Evolutionary conservation across 2,113 vertebrate species (phyloP).

Genomic region (Rhipidura dahli): DNA sequence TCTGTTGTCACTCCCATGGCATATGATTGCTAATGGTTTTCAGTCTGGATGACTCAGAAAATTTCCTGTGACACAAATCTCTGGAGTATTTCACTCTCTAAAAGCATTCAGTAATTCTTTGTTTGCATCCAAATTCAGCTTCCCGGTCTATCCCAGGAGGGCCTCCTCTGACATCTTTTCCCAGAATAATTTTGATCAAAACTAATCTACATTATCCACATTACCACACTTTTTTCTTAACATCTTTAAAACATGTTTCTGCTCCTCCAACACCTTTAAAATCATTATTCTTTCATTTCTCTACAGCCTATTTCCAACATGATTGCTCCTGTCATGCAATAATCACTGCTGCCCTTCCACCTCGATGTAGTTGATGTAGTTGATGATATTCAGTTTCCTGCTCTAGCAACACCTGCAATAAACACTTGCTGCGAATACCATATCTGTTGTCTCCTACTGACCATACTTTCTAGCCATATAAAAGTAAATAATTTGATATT

Average conservation of each 20-base stretch:
- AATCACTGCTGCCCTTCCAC: not conserved
- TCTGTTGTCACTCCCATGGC: not conserved
- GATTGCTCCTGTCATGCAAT: not conserved
- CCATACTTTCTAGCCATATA: not conserved
- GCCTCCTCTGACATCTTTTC: not conserved
- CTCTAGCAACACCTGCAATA: not conserved
- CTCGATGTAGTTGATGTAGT: not conserved
- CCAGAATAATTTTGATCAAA: not conserved
- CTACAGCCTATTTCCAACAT: not conserved
- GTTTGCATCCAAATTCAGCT: slow-evolving; percentile 10
- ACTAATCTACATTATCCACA: not conserved
- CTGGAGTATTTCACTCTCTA: slow-evolving; percentile 11
- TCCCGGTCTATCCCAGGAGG: not conserved
- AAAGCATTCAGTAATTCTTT: not conserved
- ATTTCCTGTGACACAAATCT: not conserved
- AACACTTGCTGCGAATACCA: not conserved
- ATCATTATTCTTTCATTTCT: not conserved
- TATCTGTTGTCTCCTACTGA: not conserved
- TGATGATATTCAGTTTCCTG: not conserved
- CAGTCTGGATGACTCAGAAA: not conserved
- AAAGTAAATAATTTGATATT: not conserved
- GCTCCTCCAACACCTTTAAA: not conserved
- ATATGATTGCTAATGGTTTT: not conserved
- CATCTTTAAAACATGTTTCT: not conserved
- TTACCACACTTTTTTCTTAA: not conserved